Evolutionary conservation across 1,140 invertebrate genomes (phyloP), one percentile per base, ranked within the genome.

Genomic region (Archivesica marissinica): DNA sequence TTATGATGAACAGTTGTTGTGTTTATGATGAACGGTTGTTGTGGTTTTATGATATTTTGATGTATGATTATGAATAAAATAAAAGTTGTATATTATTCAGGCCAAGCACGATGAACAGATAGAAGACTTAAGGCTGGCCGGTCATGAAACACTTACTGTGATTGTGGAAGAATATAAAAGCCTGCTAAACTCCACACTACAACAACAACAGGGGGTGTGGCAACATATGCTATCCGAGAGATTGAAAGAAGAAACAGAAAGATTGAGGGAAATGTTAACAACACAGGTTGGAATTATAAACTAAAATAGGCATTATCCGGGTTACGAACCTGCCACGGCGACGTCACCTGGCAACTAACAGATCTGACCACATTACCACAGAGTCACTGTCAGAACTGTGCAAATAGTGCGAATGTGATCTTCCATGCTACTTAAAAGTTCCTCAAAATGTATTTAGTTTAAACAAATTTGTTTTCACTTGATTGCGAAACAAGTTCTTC

Each of bases 111-210:
- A 41, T 6, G 64, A 77, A 35, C 87, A 89, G 50, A 66, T 91
- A 56, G 88, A 89, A 38, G 88, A 83, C 3, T 61, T 90, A 15
- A 80, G 89, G 28, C 74, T 68, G 50, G 89, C 89, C 23, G 90
- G 90, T 0, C 88, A 89, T 84, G 90, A 90, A 38, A 86, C 90
- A 6, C 47, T 91, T 11, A 82, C 86, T 61, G 82, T 91, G 28
- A 86, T 91, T 28, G 90, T 91, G 23, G 90, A 90, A 61, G 88
- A 91, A 68, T 91, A 91, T 75, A 90, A 90, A 86, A 87, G 87
- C 54, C 41, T 64, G 17, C 15, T 84, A 41, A 47, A 35, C 4
- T 11, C 72, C 23, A 30, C 72, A 66, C 9, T 84, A 38, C 81
- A 75, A 38, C 68, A 74, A 30, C 81, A 84, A 68, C 33, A 39